Evolutionary conservation across 2,888 invertebrate species (phyloP).

Genomic region (Zygogramma bicolorata): DNA sequence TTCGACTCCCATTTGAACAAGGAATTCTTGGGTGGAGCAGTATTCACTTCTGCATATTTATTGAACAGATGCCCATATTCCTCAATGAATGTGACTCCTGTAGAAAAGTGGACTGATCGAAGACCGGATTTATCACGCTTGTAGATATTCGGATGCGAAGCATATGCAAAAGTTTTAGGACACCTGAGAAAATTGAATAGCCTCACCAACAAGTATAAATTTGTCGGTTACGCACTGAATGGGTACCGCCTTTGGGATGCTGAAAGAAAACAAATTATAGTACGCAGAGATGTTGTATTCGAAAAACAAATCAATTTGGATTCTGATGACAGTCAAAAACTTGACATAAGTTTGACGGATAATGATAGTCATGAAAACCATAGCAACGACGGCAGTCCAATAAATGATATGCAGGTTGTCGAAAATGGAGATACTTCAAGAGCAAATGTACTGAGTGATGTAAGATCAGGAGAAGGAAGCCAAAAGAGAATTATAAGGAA

Average conservation of each 20-base stretch:
- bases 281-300: conserved; percentile 26
- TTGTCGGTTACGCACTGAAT: conserved; percentile 40
- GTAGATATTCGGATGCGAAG: conserved; percentile 51
- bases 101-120: conserved; percentile 37
- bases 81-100: conserved; percentile 44
- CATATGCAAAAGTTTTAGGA: conserved; percentile 47
- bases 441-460: background rate
- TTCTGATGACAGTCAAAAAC: background rate
- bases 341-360: background rate
- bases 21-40: conserved; percentile 41
- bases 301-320: background rate
- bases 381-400: background rate
- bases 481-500: background rate
- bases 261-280: conserved; percentile 7
- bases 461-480: background rate
- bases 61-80: conserved; percentile 36
- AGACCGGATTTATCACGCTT: conserved; percentile 24
- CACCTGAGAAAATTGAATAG: conserved; percentile 50
- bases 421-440: background rate
- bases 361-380: background rate
- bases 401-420: background rate
- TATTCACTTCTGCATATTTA: conserved; percentile 28
- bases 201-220: conserved; percentile 45
- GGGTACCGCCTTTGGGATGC: conserved; percentile 36
- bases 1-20: conserved; percentile 32